These are phyloP conservation scores for Lordiphosa fenestrarum DNA, from an alignment of 2,888 invertebrate species.

Conservation along the genomic window DNA sequence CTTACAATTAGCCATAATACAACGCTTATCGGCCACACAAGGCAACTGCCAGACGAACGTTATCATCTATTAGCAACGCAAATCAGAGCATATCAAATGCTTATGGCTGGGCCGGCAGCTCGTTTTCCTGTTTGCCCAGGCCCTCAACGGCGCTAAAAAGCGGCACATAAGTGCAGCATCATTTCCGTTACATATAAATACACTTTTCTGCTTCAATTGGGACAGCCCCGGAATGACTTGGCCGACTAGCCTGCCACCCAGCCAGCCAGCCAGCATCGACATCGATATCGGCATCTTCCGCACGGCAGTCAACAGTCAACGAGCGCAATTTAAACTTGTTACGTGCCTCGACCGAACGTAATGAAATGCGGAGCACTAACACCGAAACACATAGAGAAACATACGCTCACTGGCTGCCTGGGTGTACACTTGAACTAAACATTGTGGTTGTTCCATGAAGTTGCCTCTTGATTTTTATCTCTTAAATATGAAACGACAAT, in stretches of 20 bases:
- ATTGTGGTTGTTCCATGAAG: no score
- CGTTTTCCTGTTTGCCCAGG: slow-evolving; percentile 24
- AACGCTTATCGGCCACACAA: slow-evolving; percentile 49
- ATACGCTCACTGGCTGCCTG: slow-evolving; percentile 9
- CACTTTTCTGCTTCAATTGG: slow-evolving; percentile 71
- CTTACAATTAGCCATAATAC: slow-evolving; percentile 66
- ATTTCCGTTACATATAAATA: slow-evolving; percentile 74
- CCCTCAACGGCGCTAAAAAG: slow-evolving; percentile 14
- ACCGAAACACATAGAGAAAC: slow-evolving; percentile 11
- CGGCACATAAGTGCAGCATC: slow-evolving; percentile 69
- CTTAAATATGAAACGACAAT: no score
- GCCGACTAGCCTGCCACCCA: slow-evolving; percentile 44
- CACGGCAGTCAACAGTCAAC: slow-evolving; percentile 71
- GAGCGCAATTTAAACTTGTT: slow-evolving; percentile 74
- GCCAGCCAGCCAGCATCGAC: slow-evolving; percentile 13
- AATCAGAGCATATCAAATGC: slow-evolving; percentile 45
- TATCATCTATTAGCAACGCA: slow-evolving; percentile 59
- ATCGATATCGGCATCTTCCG: slow-evolving; percentile 53
- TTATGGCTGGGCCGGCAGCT: slow-evolving; percentile 28
- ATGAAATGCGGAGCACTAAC: slow-evolving; percentile 59
- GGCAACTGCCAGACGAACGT: slow-evolving; percentile 21
- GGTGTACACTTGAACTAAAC: no score
- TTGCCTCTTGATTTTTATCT: no score
- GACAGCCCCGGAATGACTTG: slow-evolving; percentile 53
- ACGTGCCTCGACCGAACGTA: slow-evolving; percentile 66